Evolutionary conservation across 2,113 vertebrate genomes (phyloP).

Genomic region (Sturnira hondurensis): DNA sequence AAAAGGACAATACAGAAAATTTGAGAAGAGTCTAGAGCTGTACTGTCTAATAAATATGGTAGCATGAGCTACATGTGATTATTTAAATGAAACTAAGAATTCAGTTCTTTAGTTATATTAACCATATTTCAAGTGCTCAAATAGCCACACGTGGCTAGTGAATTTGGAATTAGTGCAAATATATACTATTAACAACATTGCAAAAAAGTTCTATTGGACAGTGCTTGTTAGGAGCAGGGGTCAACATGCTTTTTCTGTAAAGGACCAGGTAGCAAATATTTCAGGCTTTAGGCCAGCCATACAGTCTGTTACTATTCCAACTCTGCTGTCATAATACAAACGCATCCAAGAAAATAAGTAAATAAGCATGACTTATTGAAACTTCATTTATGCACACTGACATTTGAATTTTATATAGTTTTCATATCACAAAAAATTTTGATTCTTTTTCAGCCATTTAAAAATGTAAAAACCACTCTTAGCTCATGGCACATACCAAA

Average conservation of each 20-base stretch:
- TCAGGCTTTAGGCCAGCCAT: background rate
- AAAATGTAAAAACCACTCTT: conserved; percentile 36
- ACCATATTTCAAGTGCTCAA: background rate
- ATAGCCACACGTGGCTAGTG: background rate
- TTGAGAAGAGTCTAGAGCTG: background rate
- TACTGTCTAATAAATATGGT: background rate
- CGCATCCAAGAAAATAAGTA: background rate
- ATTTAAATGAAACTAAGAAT: conserved; percentile 24
- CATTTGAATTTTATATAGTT: background rate
- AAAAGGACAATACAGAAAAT: background rate
- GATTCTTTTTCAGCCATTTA: conserved; percentile 13
- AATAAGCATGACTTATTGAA: background rate
- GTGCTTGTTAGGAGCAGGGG: background rate
- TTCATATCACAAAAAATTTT: background rate
- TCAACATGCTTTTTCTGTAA: background rate
- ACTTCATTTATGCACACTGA: conserved; percentile 14
- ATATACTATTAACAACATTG: background rate
- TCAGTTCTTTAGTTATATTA: conserved; percentile 27
- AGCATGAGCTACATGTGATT: background rate
- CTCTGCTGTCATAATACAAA: conserved; percentile 20
- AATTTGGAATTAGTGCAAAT: conserved; percentile 16
- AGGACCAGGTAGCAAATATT: conserved; percentile 24
- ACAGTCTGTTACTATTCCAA: background rate
- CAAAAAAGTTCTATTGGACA: background rate
- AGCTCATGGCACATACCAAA: background rate